These are phyloP conservation scores for Bhutanitis thaidina DNA, from an alignment of 2,888 invertebrate genomes.

Conservation along the genomic window DNA sequence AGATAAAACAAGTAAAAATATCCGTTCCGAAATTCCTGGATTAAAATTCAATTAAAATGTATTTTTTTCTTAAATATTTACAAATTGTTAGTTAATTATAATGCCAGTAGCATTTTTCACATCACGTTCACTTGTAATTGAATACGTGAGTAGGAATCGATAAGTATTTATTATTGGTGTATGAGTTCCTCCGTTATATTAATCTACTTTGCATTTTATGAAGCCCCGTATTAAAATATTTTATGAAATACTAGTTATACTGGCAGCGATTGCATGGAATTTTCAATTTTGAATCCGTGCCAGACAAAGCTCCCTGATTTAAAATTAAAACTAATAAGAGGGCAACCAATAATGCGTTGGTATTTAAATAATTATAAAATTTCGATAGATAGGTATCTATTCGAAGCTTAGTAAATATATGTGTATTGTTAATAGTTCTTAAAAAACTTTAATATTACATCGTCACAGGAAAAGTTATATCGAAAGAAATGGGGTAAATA, in stretches of 20 bases:
- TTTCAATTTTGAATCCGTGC: conserved; percentile 14
- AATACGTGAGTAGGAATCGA: conserved; percentile 52
- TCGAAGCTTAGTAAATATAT: no score
- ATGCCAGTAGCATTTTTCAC: conserved; percentile 23
- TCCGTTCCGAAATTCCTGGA: no score
- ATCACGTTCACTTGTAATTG: conserved; percentile 46
- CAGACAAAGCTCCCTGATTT: conserved; percentile 11
- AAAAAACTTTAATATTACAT: no score
- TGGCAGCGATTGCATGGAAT: conserved; percentile 16
- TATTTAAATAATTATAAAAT: no score
- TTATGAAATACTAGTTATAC: conserved; percentile 14
- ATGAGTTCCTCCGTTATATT: conserved; percentile 23
- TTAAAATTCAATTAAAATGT: no score
- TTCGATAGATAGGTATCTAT: no score
- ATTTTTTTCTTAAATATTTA: neutral
- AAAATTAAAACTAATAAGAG: conserved; percentile 1
- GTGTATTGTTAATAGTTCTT: no score
- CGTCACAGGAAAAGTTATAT: no score
- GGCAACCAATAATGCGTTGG: neutral
- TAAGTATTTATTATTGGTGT: conserved; percentile 37
- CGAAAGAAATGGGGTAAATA: no score
- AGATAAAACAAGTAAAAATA: no score
- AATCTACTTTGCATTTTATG: conserved; percentile 59
- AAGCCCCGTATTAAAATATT: conserved; percentile 34
- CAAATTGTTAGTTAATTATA: neutral